Base-by-base conservation (phyloP, 2,888 invertebrate species). In the Phalera bucephala region DNA sequence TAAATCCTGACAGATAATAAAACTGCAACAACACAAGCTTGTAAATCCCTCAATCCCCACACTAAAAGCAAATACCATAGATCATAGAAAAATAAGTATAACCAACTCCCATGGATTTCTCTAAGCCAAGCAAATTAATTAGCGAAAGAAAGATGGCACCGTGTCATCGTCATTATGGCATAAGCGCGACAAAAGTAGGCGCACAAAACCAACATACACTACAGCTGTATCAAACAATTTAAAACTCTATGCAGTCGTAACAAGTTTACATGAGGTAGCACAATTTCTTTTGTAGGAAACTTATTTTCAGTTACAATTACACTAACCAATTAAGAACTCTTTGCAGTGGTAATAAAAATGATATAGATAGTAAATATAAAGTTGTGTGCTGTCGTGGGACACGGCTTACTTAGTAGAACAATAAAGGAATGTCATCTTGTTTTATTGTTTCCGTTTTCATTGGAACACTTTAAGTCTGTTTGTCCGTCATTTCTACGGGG, bases 81-180 rank as follows among this genome's bases (percentile, higher is more conserved):
- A n/a, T 57, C 39, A 38, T 33, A 33, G 48, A 52, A 54, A 57
- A 40, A 45, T 33, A 37, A 44, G 30, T 31, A 6, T 9, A 31
- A 28, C 2, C 31, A 55, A 52, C 64, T 76, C 75, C 62, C 76
- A 76, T 76, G 57, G 80, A 78, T 81, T 81, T 81, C 80, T 77
- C 81, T 71, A 58, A 74, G 67, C 73, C 58, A 40, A 67, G 67
- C 69, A 66, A 80, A 81, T 80, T 80, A 80, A 80, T 80, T 79
- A 79, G 48, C 55, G 25, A 63, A 63, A 46, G 64, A 63, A 73
- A 76, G 64, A 63, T 68, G 67, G 44, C 65, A 45, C 64, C 69
- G 70, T 78, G 80, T 80, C 80, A 72, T 80, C 75, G 73, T 37
- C 61, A 63, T 60, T 63, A 60, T 50, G 46, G 39, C 60, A 63